Evolutionary conservation across 2,888 invertebrate species (phyloP), one percentile per base, ranked within the genome.

Genomic region (Phortica okadai): DNA sequence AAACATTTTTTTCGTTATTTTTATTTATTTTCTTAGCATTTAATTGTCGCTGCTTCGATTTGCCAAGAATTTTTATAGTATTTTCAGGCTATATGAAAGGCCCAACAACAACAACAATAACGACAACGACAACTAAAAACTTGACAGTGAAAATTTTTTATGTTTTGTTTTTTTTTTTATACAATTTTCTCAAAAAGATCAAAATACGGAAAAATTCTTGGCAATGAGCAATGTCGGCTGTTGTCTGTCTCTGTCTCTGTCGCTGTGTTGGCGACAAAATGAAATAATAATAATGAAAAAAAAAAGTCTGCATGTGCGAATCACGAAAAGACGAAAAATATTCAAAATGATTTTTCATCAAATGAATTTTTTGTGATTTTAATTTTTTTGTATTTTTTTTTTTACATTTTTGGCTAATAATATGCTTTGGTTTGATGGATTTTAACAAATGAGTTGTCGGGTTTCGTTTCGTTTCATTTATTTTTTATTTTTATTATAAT

Each of bases 131-230:
- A 74, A 44, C 76, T 33, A 78, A n/a, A 45, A 72, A 72, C 72
- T 72, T 33, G 72, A 21, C 66, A 66, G 33, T 76, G 66, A 75
- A 80, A 74, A 77, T 72, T 74, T 77, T 76, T 76, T 79, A 21
- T 66, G 64, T 70, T 70, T 79, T 76, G 78, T 75, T 83, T 79
- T 72, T 50, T 78, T 75, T 73, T 74, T 74, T 70, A 75, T 78
- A 67, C 62, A 70, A 56, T 54, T 69, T 50, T 78, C 78, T 74
- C 77, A 80, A 81, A 58, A 59, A 85, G 88, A 88, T 85, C 85
- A 88, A 85, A 85, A 88, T 85, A 86, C 88, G 87, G 87, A 88
- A 88, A 86, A 86, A 88, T 87, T 86, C 86, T 86, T 86, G 86
- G 86, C 86, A 86, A 86, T 86, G 86, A 86, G 88, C 86, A 87